Evolutionary conservation across 1,140 invertebrate genomes (phyloP), one percentile per base, ranked within the genome.

Genomic region (Carcinoscorpius rotundicauda): DNA sequence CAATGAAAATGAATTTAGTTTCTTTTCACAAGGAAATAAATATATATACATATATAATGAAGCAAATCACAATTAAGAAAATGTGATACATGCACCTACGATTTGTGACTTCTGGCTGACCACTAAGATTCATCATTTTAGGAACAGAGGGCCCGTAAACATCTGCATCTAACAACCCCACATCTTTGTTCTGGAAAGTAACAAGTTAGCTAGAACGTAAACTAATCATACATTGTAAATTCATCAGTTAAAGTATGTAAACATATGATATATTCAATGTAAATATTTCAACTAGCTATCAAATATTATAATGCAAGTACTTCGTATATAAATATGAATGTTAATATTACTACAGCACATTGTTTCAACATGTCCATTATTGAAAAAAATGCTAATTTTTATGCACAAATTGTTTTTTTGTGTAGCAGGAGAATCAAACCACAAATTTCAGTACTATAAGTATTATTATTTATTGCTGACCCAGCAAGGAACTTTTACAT

Each of bases 81-180:
- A 59, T 11, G 29, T 10, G 63, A 59, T 48, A 53, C 58, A 51
- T 55, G 62, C 9, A 70, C 58, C 58, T 73, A 81, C 80, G 77
- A 67, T 86, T 78, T 74, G 86, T 86, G 10, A 91, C 68, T 71
- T 85, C 78, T 0, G 91, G 89, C 68, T 86, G 81, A 62, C 86
- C 85, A 66, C 82, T 79, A 6, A 93, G 75, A 77, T 92, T 92
- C 89, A 93, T 91, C 87, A 96, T 89, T n/a, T 87, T 78, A 6
- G 92, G 91, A 66, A 95, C 81, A 0, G 88, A 90, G 0, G 92
- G 92, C 0, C 92, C 92, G 78, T 89, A 95, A 6, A 96, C 85
- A 79, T 96, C 92, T 0, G 88, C 87, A 81, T 96, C 92, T 57
- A 96, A 76, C 5, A 96, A 75, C 1, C 91, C 90, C 70, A 94